Conservation (phyloP, 2,888 invertebrate genomes). For the Oconnorella tubifera region DNA sequence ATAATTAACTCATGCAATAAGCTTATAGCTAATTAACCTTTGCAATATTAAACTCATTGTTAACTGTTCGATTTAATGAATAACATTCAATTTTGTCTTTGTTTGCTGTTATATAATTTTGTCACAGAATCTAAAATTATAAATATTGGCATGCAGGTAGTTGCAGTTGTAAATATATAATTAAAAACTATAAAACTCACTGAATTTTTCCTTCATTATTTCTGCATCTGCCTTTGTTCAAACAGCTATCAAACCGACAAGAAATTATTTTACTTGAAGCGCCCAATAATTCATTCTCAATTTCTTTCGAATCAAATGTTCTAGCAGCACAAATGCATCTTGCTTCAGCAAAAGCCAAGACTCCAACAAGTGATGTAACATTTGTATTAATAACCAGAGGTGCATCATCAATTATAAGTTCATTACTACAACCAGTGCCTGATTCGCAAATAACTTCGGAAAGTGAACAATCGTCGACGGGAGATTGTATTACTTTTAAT, state of each 20-base stretch:
- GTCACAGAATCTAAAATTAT: too few species aligned
- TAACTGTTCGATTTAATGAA: too few species aligned
- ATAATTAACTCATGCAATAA: too few species aligned
- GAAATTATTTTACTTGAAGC: not conserved
- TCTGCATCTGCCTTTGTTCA: slow-evolving; percentile 87
- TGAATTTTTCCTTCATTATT: not conserved
- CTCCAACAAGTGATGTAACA: slow-evolving; percentile 91
- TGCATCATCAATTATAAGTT: slow-evolving; percentile 63
- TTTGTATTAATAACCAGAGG: slow-evolving; percentile 85
- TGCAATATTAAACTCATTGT: too few species aligned
- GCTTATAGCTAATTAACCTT: too few species aligned
- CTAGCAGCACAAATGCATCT: slow-evolving; percentile 61
- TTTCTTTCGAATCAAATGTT: not conserved
- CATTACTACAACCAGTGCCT: slow-evolving; percentile 78
- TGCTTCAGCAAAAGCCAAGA: slow-evolving; percentile 66
- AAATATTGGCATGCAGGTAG: too few species aligned
- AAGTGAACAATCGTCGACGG: slow-evolving; percentile 67
- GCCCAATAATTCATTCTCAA: too few species aligned
- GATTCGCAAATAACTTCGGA: slow-evolving; percentile 25
- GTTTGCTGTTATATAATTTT: too few species aligned
- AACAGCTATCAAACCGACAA: slow-evolving; percentile 78
- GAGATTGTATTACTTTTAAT: slow-evolving; percentile 94
- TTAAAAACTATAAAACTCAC: too few species aligned
- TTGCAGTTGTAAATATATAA: too few species aligned
- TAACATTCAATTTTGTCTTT: too few species aligned